phyloP scores from a whole-genome alignment of 92 coral and sea anemone species.

The Phenganax subtilis region DNA sequence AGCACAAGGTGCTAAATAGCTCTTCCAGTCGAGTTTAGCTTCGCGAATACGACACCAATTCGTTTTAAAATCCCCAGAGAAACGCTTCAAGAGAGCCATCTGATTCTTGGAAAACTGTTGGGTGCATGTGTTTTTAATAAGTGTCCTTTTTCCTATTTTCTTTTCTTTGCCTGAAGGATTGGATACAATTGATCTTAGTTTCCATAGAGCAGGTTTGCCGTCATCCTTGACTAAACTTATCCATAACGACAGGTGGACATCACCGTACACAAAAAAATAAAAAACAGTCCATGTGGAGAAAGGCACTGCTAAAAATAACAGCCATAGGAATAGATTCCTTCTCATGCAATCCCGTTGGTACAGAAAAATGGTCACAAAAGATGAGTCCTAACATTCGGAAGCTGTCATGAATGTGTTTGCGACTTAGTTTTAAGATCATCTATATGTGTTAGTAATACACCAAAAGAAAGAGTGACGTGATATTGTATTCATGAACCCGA shows the following conservation, averaged over 20 bases:
- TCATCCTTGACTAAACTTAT: constrained; percentile 5
- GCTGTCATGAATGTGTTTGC: not conserved
- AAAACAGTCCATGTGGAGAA: constrained; percentile 3
- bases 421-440: not conserved
- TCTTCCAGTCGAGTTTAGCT: constrained; percentile 70
- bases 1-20: constrained; percentile 58
- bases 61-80: constrained; percentile 36
- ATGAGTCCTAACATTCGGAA: not conserved
- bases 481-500: not conserved
- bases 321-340: not conserved
- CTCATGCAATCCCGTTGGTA: constrained; percentile 7
- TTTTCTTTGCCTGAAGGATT: not conserved
- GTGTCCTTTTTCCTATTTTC: not conserved
- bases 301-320: not conserved
- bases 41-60: constrained; percentile 77
- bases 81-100: not conserved
- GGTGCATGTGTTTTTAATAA: not conserved
- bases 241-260: constrained; percentile 30
- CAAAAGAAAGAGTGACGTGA: not conserved
- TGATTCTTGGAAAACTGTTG: not conserved
- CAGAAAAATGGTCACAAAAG: not conserved
- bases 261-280: not conserved
- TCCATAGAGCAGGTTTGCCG: constrained; percentile 3
- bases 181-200: not conserved
- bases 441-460: not conserved